Evolutionary conservation across 2,888 invertebrate species (phyloP), one percentile per base, ranked within the genome.

Genomic region (Orthosia gothica): DNA sequence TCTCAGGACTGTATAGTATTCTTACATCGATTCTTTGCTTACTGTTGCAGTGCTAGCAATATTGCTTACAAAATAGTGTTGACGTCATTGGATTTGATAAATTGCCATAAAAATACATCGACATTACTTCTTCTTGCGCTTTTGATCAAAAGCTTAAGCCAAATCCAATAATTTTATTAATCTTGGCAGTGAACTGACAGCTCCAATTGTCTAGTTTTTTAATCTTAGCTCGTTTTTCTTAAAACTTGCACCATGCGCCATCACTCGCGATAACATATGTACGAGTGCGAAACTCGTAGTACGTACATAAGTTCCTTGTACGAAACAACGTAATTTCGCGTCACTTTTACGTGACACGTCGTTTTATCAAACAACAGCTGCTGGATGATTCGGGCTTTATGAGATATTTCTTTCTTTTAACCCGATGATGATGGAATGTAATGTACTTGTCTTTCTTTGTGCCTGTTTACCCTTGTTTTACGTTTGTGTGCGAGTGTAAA

Each of bases 291-390:
- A 74, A 88, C 87, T 91, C 84, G 87, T 85, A 86, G 84, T 88
- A 84, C 81, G 82, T 89, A 90, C 88, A 89, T 86, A 89, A 90
- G 90, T 91, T 92, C 89, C 87, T 89, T 90, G 88, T 79, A 85
- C 88, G 89, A 91, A 92, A 92, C 93, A 93, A 91, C 91, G 92
- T 91, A 93, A 93, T 93, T 92, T 92, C 87, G 82, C 90, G 90
- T 92, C 91, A 91, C 90, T 92, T 88, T 91, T 91, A 89, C 88
- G 89, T 89, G 89, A 89, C 91, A 91, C 88, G 88, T 88, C 89
- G 89, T 90, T 91, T 90, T 91, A 90, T 91, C 90, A 91, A 90
- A 89, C 88, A 88, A 88, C 89, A 90, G 89, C 81, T 86, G 87
- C 82, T 86, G 83, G 86, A 86, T 89, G 89, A 88, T 88, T 89